phyloP scores from a whole-genome alignment of 2,113 vertebrate species.

The Cebus imitator region DNA sequence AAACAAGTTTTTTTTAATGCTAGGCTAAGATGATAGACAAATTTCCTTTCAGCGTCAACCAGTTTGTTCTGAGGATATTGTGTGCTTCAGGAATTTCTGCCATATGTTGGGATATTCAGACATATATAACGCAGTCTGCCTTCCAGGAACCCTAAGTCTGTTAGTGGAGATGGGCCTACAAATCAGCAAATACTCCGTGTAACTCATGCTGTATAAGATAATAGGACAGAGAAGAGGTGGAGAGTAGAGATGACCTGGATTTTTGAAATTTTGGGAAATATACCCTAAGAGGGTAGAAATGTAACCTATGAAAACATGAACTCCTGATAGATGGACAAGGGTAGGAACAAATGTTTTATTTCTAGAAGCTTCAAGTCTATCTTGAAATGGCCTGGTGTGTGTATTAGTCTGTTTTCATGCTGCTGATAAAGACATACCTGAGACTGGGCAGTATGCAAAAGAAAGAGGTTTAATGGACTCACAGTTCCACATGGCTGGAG shows the following conservation, averaged over 20 bases:
- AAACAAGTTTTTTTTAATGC: too few species aligned
- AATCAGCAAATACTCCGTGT: neutral
- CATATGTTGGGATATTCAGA: constrained; percentile 23
- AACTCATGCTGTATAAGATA: neutral
- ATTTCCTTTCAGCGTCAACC: neutral
- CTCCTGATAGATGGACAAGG: neutral
- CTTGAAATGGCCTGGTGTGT: neutral
- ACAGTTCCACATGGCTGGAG: too few species aligned
- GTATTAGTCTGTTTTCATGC: too few species aligned
- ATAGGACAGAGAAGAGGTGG: neutral
- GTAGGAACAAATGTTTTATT: constrained; percentile 27
- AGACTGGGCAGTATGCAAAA: too few species aligned
- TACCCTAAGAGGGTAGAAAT: neutral
- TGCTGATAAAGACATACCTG: too few species aligned
- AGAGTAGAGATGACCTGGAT: neutral
- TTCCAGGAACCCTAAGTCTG: neutral
- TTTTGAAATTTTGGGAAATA: neutral
- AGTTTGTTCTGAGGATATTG: neutral
- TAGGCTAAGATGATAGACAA: neutral
- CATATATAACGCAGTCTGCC: neutral
- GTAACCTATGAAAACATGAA: neutral
- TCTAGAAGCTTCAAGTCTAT: neutral
- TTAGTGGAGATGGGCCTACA: neutral
- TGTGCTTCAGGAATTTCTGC: neutral
- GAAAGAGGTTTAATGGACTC: too few species aligned